Percentiles rank a stretch among this genome's conserved stretches.
Conservation (phyloP, 1,140 invertebrate genomes). For the Orius laevigatus region DNA sequence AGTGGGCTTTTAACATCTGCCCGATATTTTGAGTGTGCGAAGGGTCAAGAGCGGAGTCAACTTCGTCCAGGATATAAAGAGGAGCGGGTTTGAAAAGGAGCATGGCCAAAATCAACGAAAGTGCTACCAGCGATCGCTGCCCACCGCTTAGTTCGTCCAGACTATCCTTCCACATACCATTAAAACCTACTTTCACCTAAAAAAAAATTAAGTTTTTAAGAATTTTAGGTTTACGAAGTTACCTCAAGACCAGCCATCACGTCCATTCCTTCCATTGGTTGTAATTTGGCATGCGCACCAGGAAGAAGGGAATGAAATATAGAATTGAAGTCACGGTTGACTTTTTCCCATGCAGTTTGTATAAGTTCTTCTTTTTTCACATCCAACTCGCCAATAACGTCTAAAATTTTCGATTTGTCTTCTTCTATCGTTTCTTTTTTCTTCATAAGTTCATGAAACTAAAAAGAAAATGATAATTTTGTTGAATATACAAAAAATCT, state of each 20-base stretch:
- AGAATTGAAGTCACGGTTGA: conserved; percentile 85
- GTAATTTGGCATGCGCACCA: conserved; percentile 71
- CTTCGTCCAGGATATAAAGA: conserved; percentile 96
- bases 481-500: conserved; percentile 1
- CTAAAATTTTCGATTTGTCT: conserved; percentile 67
- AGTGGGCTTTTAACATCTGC: conserved; percentile 84
- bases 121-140: conserved; percentile 87
- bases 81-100: conserved; percentile 95
- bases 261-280: conserved; percentile 52
- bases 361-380: conserved; percentile 74
- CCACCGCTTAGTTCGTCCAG: conserved; percentile 91
- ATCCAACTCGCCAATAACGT: conserved; percentile 75
- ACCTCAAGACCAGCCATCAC: conserved; percentile 80
- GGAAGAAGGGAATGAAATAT: conserved; percentile 87
- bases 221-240: conserved; percentile 18
- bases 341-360: conserved; percentile 59
- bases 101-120: conserved; percentile 93
- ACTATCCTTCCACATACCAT: conserved; percentile 90
- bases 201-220: conserved; percentile 17
- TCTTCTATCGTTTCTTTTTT: conserved; percentile 73
- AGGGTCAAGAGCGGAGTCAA: conserved; percentile 94
- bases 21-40: conserved; percentile 99
- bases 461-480: conserved; percentile 18
- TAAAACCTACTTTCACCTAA: conserved; percentile 79
- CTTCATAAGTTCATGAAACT: conserved; percentile 61